Conservation (phyloP, 1,140 invertebrate species). For the Dreissena rostriformis region DNA sequence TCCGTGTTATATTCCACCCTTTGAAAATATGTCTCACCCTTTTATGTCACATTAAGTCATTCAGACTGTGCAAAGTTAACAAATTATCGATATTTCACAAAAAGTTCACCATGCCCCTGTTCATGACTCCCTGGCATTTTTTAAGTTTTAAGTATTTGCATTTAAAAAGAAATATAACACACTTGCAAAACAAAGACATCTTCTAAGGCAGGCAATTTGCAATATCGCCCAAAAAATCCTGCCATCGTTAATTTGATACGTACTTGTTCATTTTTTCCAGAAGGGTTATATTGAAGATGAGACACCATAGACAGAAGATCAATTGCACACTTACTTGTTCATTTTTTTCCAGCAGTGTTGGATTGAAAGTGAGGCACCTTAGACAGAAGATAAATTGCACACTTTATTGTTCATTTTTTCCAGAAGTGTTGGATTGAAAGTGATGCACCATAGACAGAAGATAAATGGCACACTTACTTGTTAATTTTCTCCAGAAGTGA, state of each 20-base stretch:
- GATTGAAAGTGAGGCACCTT: conserved; percentile 99
- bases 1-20: no score
- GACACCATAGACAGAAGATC: conserved; percentile 99
- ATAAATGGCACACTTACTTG: conserved; percentile 90
- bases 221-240: not conserved
- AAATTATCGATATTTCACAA: no score
- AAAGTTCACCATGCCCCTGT: no score
- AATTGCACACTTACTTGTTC: conserved; percentile 82
- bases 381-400: conserved; percentile 98
- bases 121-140: not conserved
- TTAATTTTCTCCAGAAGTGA: conserved; percentile 97
- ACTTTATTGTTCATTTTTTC: conserved; percentile 96
- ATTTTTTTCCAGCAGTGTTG: conserved; percentile 92
- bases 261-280: conserved; percentile 98
- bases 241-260: conserved; percentile 26
- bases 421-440: conserved; percentile 96
- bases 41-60: no score
- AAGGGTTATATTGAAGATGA: conserved; percentile 96
- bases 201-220: not conserved
- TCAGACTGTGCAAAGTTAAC: no score
- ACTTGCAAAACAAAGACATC: not conserved
- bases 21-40: no score
- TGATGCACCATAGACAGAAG: conserved; percentile 99
- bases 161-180: not conserved
- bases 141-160: not conserved